Base-by-base conservation (phyloP, 2,888 invertebrate species). In the Acrobasis consociella region DNA sequence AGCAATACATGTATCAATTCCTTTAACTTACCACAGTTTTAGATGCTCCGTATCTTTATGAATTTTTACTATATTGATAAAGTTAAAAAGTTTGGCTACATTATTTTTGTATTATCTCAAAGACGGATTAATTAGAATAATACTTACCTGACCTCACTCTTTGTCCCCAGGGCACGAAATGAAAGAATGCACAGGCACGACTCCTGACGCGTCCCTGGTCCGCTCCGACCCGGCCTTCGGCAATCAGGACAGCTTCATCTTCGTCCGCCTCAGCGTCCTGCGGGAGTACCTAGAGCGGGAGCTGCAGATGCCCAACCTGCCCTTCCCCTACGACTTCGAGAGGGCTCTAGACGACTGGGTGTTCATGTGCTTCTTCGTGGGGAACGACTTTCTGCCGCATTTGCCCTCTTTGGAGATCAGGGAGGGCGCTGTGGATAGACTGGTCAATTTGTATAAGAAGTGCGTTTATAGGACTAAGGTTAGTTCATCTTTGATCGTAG, bases 311-410 rank as follows among this genome's bases (percentile, higher is more conserved):
- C 96, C 96, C 0, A 97, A 97, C 85, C 93, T 99, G 49, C 98
- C 99, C 5, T 99, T 99, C 86, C 93, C 94, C 59, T 99, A 98
- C 85, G 97, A 98, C 81, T 97, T 99, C 84, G 99, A 99, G 77
- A 92, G 99, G 63, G 98, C 96, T 0, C 85, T 99, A 15, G 99
- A 99, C 81, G 99, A 99, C 89, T 99, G 99, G 99, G 99, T 85
- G 71, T 90, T 91, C 78, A 99, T 99, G 98, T 99, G 99, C 83
- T 99, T 99, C 93, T 99, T 99, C 88, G 99, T 99, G 60, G 99
- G 99, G 58, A 99, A 99, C 82, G 99, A 99, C 90, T 99, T 99
- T 83, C 87, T 99, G 74, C 99, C 99, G 0, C 99, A 99, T 93
- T 93, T 99, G 70, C 99, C 99, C 5, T 99, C 99, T 60, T 90